A percentile compares a stretch with the other conserved stretches of the same genome.
These are phyloP conservation scores for Lepidothrix coronata DNA, from an alignment of 2,113 vertebrate species.

Conservation along the genomic window DNA sequence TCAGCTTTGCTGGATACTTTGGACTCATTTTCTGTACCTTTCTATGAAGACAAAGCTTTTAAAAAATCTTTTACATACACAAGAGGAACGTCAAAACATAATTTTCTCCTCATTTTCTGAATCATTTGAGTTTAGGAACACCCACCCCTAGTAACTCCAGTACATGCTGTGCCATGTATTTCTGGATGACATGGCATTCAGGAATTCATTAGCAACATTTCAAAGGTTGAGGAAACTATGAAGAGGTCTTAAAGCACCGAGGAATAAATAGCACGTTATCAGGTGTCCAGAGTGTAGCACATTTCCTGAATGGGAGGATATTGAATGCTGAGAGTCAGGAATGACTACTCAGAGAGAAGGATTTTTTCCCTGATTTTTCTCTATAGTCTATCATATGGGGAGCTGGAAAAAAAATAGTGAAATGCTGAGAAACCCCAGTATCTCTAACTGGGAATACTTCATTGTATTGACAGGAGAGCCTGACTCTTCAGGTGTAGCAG, in stretches of 20 bases:
- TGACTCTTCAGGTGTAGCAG: neutral
- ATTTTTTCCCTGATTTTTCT: neutral
- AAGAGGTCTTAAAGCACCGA: neutral
- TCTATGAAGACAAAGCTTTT: neutral
- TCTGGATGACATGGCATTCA: neutral
- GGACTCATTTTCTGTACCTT: conserved; percentile 1
- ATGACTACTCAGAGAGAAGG: neutral
- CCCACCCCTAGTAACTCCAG: conserved; percentile 17
- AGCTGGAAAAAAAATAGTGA: neutral
- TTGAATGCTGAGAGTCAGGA: neutral
- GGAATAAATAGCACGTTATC: neutral
- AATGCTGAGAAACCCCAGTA: neutral
- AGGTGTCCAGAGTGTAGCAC: fast-evolving
- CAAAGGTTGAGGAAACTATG: neutral
- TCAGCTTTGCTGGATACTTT: neutral
- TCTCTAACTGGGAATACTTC: neutral
- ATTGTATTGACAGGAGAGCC: neutral
- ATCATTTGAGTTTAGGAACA: conserved; percentile 15
- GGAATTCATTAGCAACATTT: neutral
- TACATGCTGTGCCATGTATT: conserved; percentile 11
- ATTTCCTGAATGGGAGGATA: neutral
- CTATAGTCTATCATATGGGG: fast-evolving
- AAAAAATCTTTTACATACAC: neutral
- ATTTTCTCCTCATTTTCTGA: conserved; percentile 40
- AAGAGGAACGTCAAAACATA: conserved; percentile 30